Conservation (phyloP, 2,888 invertebrate species). For the Plemyria rubiginata region DNA sequence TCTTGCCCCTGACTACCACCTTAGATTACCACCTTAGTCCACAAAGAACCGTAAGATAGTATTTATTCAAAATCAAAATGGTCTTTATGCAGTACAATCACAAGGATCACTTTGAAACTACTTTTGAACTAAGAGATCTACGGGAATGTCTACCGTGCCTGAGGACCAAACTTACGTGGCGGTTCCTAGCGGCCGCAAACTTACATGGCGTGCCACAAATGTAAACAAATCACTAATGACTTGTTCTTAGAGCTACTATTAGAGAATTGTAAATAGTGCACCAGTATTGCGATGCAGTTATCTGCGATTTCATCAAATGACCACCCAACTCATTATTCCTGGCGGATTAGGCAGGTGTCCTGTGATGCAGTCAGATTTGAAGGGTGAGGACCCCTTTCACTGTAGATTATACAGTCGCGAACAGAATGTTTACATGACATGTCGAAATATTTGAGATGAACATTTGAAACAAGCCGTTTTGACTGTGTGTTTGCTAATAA, state of each 20-base stretch:
- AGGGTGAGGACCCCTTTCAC: slow-evolving; percentile 6
- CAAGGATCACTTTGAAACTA: too few species aligned
- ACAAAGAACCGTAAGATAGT: too few species aligned
- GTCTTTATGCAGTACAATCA: too few species aligned
- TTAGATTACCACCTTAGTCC: too few species aligned
- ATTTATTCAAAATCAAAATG: too few species aligned
- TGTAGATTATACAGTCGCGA: background rate
- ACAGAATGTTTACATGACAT: background rate
- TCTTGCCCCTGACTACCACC: too few species aligned
- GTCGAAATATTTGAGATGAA: background rate
- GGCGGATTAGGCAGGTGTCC: slow-evolving; percentile 16
- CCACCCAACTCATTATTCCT: slow-evolving; percentile 4
- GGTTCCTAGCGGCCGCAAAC: slow-evolving; percentile 3
- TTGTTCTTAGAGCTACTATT: background rate
- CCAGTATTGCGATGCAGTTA: slow-evolving; percentile 9
- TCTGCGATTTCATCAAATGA: slow-evolving; percentile 10
- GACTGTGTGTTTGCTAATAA: too few species aligned
- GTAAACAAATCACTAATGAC: slow-evolving; percentile 4
- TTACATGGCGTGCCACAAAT: background rate
- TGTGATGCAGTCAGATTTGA: slow-evolving; percentile 12
- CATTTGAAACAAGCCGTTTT: background rate
- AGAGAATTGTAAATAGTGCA: slow-evolving; percentile 9
- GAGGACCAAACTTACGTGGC: too few species aligned
- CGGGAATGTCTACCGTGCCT: too few species aligned
- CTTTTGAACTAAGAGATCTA: too few species aligned